phyloP scores from a whole-genome alignment of 2,113 vertebrate genomes.

The Lampris megalopsis region DNA sequence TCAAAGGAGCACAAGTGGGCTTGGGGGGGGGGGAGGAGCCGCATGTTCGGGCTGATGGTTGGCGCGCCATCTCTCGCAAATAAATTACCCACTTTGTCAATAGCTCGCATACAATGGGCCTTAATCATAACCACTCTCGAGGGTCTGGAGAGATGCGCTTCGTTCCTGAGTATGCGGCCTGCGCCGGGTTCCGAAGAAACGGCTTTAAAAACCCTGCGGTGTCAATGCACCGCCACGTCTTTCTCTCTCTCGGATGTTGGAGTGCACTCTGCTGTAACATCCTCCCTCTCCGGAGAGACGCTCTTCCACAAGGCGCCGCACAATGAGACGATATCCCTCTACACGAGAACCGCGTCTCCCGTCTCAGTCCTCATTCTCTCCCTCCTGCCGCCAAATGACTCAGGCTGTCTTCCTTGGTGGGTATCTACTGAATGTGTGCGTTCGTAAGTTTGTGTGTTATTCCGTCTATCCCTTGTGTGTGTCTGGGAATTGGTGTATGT shows the following conservation, averaged over 20 bases:
- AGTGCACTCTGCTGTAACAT: conserved; percentile 50
- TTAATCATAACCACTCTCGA: conserved; percentile 58
- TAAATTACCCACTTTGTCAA: conserved; percentile 52
- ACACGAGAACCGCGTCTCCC: conserved; percentile 64
- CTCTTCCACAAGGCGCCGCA: conserved; percentile 52
- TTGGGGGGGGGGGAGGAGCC: background rate
- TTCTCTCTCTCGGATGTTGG: conserved; percentile 51
- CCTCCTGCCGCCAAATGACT: no score
- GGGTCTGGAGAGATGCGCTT: conserved; percentile 30
- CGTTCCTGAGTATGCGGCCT: conserved; percentile 47
- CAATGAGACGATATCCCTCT: conserved; percentile 68
- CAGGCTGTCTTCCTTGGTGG: no score
- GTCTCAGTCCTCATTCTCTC: conserved; percentile 59
- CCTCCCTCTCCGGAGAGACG: conserved; percentile 54
- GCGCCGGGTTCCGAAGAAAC: conserved; percentile 30
- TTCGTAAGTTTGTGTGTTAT: no score
- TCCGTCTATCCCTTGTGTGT: no score
- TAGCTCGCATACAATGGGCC: conserved; percentile 52
- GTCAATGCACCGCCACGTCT: conserved; percentile 9
- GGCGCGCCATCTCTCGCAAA: conserved; percentile 29
- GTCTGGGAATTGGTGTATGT: no score
- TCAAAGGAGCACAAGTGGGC: conserved; percentile 1
- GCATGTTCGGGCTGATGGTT: conserved; percentile 5
- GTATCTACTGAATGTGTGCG: no score
- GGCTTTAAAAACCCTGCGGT: background rate